Evolutionary conservation across 30 jellyfish, hydroid and myxozoan species (phyloP).

Genomic region (Nemopilema nomurai): DNA sequence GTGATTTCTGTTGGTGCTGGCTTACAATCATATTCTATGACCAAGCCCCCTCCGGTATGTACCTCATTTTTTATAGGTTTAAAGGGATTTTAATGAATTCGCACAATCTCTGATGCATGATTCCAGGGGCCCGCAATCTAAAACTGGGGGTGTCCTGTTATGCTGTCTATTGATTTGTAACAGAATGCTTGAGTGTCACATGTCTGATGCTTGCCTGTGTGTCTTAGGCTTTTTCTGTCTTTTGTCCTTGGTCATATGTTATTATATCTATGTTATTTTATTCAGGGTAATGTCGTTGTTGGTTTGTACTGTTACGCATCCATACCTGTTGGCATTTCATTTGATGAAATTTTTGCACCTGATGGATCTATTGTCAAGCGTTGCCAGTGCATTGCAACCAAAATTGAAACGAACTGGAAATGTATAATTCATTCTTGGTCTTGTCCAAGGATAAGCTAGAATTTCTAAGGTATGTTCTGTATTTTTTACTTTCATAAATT

Average conservation of each 20-base stretch:
- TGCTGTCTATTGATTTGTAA: no score
- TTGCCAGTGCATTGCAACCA: not conserved
- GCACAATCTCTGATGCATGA: no score
- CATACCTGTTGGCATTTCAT: not conserved
- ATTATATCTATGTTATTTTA: not conserved
- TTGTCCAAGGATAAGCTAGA: constrained; percentile 40
- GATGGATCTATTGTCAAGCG: not conserved
- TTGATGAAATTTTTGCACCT: not conserved
- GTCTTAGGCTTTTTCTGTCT: no score
- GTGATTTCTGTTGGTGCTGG: no score
- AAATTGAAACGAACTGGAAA: not conserved
- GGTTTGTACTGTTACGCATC: constrained; percentile 23
- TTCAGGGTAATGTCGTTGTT: not conserved
- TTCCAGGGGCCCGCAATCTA: no score
- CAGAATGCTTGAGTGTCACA: no score
- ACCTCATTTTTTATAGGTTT: no score
- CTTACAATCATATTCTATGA: not conserved
- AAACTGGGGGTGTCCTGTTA: no score
- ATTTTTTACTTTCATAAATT: no score
- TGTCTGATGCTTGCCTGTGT: no score
- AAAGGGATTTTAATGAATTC: no score
- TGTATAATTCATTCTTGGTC: constrained; percentile 2
- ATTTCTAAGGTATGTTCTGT: not conserved
- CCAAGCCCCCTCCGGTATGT: not conserved
- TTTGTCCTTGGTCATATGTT: not conserved